A percentile compares a stretch with the other conserved stretches of the same genome.
phyloP scores from a whole-genome alignment of 1,140 invertebrate species.

The Drosophila nebulosa region DNA sequence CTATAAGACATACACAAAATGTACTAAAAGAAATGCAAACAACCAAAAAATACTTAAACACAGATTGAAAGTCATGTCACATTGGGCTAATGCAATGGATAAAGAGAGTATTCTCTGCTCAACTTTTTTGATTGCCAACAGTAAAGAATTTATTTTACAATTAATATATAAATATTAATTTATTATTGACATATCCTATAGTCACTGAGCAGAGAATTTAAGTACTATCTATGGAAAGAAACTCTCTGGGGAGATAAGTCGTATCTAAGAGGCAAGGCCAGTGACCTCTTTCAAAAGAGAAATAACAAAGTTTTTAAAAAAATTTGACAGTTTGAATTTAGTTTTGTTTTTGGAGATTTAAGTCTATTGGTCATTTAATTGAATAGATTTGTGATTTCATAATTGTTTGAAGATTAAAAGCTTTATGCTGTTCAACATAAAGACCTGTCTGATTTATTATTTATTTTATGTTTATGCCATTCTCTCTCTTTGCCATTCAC shows the following conservation, averaged over 20 bases:
- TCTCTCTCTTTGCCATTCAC: neutral
- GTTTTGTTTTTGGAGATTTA: neutral
- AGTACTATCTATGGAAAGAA: too few species aligned
- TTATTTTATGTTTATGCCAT: neutral
- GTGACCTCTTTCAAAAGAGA: too few species aligned
- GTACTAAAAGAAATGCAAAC: slow-evolving; percentile 46
- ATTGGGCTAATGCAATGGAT: neutral
- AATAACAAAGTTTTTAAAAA: neutral
- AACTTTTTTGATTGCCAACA: too few species aligned
- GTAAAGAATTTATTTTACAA: too few species aligned
- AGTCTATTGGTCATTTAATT: neutral
- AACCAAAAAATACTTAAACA: slow-evolving; percentile 42
- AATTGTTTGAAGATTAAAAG: neutral
- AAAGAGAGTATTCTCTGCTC: too few species aligned
- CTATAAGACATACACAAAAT: slow-evolving; percentile 59
- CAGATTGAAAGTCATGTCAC: neutral
- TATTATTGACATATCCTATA: too few species aligned
- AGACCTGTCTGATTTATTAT: neutral
- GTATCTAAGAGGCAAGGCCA: too few species aligned
- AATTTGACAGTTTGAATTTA: neutral
- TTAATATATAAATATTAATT: too few species aligned
- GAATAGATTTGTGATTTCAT: neutral
- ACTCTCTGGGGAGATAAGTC: too few species aligned
- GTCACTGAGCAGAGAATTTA: too few species aligned
- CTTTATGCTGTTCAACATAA: neutral